Conservation (phyloP, 2,888 invertebrate genomes). For the Cosmia trapezina region DNA sequence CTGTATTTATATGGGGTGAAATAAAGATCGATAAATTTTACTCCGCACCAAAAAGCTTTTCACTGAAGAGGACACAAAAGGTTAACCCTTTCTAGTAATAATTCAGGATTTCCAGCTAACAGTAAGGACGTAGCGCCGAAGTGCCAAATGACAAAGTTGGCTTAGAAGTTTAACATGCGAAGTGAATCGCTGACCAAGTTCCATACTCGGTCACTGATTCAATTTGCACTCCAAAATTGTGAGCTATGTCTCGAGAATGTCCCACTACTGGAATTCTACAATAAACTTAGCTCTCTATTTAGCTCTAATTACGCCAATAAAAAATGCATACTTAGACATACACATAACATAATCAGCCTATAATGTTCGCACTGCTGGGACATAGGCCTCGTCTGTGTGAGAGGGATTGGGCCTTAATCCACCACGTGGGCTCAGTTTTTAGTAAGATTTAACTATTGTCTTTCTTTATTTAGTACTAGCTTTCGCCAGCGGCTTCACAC, state of each 20-base stretch:
- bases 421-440: too few species aligned
- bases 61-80: conserved; percentile 44
- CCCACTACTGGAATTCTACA: background rate
- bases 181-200: conserved; percentile 58
- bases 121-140: conserved; percentile 59
- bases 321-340: background rate
- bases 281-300: background rate
- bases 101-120: conserved; percentile 57
- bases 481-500: too few species aligned
- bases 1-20: background rate
- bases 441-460: too few species aligned
- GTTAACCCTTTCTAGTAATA: conserved; percentile 62
- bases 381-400: too few species aligned
- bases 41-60: conserved; percentile 37
- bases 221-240: conserved; percentile 62
- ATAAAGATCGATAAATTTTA: conserved; percentile 30
- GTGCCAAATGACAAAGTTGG: conserved; percentile 75
- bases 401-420: too few species aligned
- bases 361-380: too few species aligned
- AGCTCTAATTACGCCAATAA: background rate
- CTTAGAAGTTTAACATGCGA: conserved; percentile 67
- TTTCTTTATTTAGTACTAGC: too few species aligned
- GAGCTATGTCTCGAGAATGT: conserved; percentile 28
- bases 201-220: conserved; percentile 59
- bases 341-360: too few species aligned